These are phyloP conservation scores for Sphaeramia orbicularis DNA, from an alignment of 2,797 vertebrate genomes.

Conservation along the genomic window DNA sequence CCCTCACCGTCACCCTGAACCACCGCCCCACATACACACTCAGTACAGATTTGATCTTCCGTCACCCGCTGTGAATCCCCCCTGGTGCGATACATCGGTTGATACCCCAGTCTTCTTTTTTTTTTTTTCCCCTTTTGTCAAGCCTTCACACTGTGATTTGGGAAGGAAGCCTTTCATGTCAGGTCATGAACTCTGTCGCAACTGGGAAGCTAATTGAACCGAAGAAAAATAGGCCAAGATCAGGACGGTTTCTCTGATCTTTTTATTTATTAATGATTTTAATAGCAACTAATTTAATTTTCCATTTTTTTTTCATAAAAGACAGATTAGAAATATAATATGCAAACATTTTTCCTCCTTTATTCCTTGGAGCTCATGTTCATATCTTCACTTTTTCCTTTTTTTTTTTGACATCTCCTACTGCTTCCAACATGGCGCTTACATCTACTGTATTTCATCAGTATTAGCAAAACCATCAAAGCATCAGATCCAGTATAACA, in stretches of 20 bases:
- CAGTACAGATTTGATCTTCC: conserved; percentile 26
- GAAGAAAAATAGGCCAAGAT: background rate
- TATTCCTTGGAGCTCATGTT: background rate
- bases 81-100: conserved; percentile 56
- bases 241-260: background rate
- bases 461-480: background rate
- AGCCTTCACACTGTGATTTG: conserved; percentile 8
- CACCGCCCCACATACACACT: background rate
- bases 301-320: background rate
- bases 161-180: conserved; percentile 30
- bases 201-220: conserved; percentile 5
- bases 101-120: conserved; percentile 27
- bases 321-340: background rate
- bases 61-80: conserved; percentile 47
- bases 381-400: background rate
- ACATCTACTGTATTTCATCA: background rate
- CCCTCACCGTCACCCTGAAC: conserved; percentile 34
- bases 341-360: background rate
- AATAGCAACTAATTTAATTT: background rate
- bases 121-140: conserved; percentile 14
- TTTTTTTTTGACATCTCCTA: background rate
- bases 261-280: background rate
- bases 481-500: no score
- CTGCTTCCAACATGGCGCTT: no score
- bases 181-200: conserved; percentile 22